These are phyloP conservation scores for Mormyrus proboscirostris DNA, from an alignment of 2,797 vertebrate genomes.

Conservation along the genomic window DNA sequence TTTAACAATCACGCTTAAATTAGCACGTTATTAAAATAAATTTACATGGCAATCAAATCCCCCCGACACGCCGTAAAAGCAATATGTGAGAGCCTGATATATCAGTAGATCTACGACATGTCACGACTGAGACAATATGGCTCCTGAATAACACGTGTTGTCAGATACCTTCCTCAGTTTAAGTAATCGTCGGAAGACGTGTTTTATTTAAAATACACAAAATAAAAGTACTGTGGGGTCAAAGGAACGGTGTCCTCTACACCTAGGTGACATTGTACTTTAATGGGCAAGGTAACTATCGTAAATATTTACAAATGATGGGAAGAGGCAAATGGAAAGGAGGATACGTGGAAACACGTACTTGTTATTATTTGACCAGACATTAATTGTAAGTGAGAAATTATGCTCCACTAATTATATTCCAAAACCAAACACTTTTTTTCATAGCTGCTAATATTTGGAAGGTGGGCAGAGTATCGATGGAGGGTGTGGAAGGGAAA, in stretches of 20 bases:
- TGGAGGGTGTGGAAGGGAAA: neutral
- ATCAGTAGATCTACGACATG: neutral
- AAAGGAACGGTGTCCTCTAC: neutral
- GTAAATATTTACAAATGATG: conserved; percentile 6
- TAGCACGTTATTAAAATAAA: neutral
- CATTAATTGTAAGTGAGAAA: conserved; percentile 16
- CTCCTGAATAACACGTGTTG: neutral
- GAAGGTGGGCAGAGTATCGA: conserved; percentile 7
- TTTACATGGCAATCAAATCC: neutral
- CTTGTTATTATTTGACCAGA: conserved; percentile 12
- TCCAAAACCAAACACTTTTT: conserved; percentile 16
- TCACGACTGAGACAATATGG: neutral
- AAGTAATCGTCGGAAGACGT: neutral
- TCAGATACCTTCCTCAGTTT: neutral
- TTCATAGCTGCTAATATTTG: conserved; percentile 9
- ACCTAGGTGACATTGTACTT: conserved; percentile 9
- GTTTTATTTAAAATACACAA: conserved; percentile 8
- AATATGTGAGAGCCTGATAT: neutral
- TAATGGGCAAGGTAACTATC: neutral
- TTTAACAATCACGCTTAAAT: conserved; percentile 3
- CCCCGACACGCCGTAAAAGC: neutral
- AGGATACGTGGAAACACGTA: neutral
- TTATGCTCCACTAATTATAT: conserved; percentile 14
- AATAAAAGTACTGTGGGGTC: neutral
- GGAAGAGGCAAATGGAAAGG: neutral